phyloP scores from a whole-genome alignment of 1,140 invertebrate species.

The Drosophila malerkotliana region DNA sequence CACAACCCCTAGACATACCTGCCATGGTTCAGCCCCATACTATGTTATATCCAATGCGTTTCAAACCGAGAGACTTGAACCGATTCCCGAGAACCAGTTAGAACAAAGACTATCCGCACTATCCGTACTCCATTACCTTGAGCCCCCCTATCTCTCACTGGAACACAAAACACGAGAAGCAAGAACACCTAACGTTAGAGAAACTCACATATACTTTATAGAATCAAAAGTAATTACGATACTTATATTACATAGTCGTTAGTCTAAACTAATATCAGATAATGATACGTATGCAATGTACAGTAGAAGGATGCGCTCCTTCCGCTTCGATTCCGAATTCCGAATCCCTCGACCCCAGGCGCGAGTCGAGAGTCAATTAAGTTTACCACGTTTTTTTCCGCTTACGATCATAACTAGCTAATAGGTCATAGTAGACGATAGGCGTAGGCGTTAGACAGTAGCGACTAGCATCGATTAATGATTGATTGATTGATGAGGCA shows the following conservation, averaged over 20 bases:
- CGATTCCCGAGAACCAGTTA: slow-evolving; percentile 3
- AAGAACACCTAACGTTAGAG: slow-evolving; percentile 3
- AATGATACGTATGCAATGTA: slow-evolving; percentile 15
- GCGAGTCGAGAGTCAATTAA: slow-evolving; percentile 46
- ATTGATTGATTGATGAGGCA: slow-evolving; percentile 5
- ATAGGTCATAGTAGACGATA: neutral
- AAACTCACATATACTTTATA: slow-evolving; percentile 10
- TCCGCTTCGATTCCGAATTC: slow-evolving; percentile 26
- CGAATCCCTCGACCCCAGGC: slow-evolving; percentile 10
- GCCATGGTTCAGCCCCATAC: slow-evolving; percentile 13
- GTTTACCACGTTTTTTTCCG: slow-evolving; percentile 20
- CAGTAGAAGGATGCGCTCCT: slow-evolving; percentile 7
- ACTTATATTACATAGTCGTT: slow-evolving; percentile 18
- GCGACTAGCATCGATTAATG: slow-evolving; percentile 11
- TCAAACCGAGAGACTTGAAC: slow-evolving; percentile 41
- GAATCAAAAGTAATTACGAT: slow-evolving; percentile 11
- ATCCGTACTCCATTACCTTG: neutral
- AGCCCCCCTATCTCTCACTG: slow-evolving; percentile 1
- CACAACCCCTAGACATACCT: slow-evolving; percentile 54
- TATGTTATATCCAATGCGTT: slow-evolving; percentile 12
- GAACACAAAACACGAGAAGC: slow-evolving; percentile 19
- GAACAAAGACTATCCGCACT: slow-evolving; percentile 26
- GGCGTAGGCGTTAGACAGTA: slow-evolving; percentile 3
- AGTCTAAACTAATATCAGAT: slow-evolving; percentile 8
- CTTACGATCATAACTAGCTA: slow-evolving; percentile 9